phyloP scores from a whole-genome alignment of 1,140 invertebrate genomes.

The Brachionus asplanchnoidis region DNA sequence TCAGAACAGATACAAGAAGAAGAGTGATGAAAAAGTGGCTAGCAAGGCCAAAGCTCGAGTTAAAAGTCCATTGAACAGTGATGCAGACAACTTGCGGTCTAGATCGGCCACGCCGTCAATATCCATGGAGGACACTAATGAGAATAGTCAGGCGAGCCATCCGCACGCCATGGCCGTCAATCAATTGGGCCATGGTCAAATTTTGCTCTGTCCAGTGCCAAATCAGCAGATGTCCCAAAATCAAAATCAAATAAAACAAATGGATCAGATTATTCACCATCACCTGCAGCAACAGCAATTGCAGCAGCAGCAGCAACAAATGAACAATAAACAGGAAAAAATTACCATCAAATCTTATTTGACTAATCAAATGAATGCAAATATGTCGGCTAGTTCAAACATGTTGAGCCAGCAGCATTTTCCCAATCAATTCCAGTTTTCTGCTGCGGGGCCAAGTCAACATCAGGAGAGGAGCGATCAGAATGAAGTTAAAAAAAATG shows the following conservation, averaged over 20 bases:
- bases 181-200: neutral
- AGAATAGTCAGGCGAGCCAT: neutral
- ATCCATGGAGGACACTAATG: conserved; percentile 17
- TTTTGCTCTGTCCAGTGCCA: neutral
- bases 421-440: neutral
- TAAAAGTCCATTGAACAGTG: neutral
- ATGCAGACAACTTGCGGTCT: neutral
- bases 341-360: conserved; percentile 9
- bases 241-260: conserved; percentile 15
- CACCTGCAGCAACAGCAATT: conserved; percentile 43
- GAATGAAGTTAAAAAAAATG: neutral
- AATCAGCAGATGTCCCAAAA: neutral
- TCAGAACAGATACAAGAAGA: conserved; percentile 25
- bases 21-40: conserved; percentile 23
- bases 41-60: neutral
- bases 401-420: neutral
- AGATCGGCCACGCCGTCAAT: neutral
- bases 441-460: neutral
- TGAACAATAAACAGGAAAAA: neutral
- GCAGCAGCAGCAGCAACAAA: conserved; percentile 42
- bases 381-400: neutral
- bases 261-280: conserved; percentile 32
- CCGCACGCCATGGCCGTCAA: neutral
- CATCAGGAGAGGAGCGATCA: neutral
- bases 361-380: neutral